Evolutionary conservation across 2,113 vertebrate genomes (phyloP), one percentile per base, ranked within the genome.

Genomic region (Charina bottae): DNA sequence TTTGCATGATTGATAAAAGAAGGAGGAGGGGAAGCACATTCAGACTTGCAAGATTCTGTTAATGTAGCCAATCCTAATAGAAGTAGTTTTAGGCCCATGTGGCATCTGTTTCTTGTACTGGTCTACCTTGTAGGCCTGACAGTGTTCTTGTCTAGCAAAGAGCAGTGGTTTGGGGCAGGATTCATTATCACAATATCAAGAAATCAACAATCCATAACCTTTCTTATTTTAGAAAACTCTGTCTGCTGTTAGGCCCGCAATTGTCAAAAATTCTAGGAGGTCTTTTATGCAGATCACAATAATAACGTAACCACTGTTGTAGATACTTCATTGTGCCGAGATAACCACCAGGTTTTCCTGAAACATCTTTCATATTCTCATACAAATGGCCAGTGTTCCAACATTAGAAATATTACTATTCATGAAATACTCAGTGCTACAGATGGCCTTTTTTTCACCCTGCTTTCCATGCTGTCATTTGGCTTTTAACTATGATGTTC

Each of bases 391-490:
- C 68, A 83, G 85, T 55, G 84, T 90, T 90, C 23, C n/a, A 62
- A 62, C 23, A 9, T 60, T 26, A 62, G 84, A 62, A 54, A 46
- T 90, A 68, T 62, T 62, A 59, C 42, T n/a, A n/a, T 62, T 93
- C 92, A 87, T 60, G 89, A 68, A 87, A 64, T 83, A 58, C 37
- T 90, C 83, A 60, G 84, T 78, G 49, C 23, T 59, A 8, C 8
- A 49, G 92, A 78, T 64, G 68, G 53, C 53, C 33, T n/a, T 87
- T 26, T 85, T 46, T 7, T 28, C 85, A 23, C 37, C 58, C 37
- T 62, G 11, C 86, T 87, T 93, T 93, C 92, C 89, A 93, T 88
- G 64, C 87, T 9, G 78, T 84, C 72, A 93, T 88, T 91, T 93
- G 56, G 59, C 87, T 72, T 91, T 58, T 85, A 90, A 91, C 90